These are phyloP conservation scores for Alcis repandata DNA, from an alignment of 2,888 invertebrate species.

Conservation along the genomic window DNA sequence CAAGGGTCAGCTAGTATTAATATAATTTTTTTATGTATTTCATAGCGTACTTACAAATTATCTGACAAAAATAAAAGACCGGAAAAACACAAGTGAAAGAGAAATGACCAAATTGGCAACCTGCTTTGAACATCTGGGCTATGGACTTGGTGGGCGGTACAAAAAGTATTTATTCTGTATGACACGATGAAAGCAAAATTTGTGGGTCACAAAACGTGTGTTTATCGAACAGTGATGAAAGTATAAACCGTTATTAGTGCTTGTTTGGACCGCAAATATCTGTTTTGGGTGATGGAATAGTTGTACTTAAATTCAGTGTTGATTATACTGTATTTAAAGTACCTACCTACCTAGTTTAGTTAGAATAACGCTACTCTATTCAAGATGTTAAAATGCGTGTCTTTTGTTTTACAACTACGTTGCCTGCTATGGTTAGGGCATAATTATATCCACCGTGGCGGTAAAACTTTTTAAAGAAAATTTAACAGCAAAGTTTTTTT, in stretches of 20 bases:
- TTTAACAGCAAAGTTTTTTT: too few relatives aligned
- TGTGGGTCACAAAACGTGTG: slow-evolving; percentile 52
- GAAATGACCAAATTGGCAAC: slow-evolving; percentile 20
- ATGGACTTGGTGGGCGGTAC: slow-evolving; percentile 38
- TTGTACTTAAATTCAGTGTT: slow-evolving; percentile 6
- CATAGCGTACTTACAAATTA: background rate
- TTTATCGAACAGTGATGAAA: slow-evolving; percentile 50
- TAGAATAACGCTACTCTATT: background rate
- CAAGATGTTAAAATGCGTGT: background rate
- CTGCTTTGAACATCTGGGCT: slow-evolving; percentile 31
- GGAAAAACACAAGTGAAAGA: slow-evolving; percentile 31
- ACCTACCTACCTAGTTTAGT: too few relatives aligned
- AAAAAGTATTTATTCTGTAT: slow-evolving; percentile 41
- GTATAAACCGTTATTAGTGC: slow-evolving; percentile 52
- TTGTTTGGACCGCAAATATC: slow-evolving; percentile 49
- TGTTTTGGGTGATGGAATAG: slow-evolving; percentile 16
- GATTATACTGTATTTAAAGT: slow-evolving; percentile 1
- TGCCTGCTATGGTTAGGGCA: too few relatives aligned
- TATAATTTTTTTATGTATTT: too few relatives aligned
- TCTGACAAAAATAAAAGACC: slow-evolving; percentile 8
- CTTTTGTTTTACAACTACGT: too few relatives aligned
- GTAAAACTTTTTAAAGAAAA: too few relatives aligned
- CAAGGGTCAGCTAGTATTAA: too few relatives aligned
- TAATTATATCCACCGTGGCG: too few relatives aligned
- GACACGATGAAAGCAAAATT: slow-evolving; percentile 38